Evolutionary conservation across 2,888 invertebrate species (phyloP), one percentile per base, ranked within the genome.

Genomic region (Sphaerophoria taeniata): DNA sequence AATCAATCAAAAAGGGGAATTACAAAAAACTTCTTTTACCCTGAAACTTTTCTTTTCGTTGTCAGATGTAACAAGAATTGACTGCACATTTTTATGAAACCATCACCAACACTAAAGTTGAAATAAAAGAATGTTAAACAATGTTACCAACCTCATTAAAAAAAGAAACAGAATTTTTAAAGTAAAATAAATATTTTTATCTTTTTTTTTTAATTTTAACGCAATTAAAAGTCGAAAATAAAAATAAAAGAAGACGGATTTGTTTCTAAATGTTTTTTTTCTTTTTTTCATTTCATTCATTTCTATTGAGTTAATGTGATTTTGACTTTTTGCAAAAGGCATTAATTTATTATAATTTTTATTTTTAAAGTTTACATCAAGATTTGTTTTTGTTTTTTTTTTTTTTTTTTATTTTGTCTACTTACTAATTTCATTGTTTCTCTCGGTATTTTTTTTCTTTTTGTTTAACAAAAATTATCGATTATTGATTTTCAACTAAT

Each of bases 281-380:
- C 58, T 73, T 67, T 14, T 24, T 61, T 55, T 39, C 75, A 70
- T 61, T 65, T 78, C 56, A 55, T 43, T 39, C 34, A 67, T 67
- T 74, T 49, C 51, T 39, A 47, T 73, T 77, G 43, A 45, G 9
- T 72, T 74, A 63, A 76, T 70, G 75, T 80, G 63, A 60, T 65
- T 87, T 84, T 63, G 47, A 60, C 79, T 81, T 86, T 51, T 60
- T 39, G 82, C 79, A 87, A 88, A 24, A 87, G 82, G 88, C 82
- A 86, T 88, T 84, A 61, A 24, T 87, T 81, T 87, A 85, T 80
- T 88, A 86, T 88, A 67, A 39, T 39, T 51, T 67, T n/a, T 63
- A 33, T 61, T 60, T 53, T 70, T 53, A 58, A 74, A 69, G 76
- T 73, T 47, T 80, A 85, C 75, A 76, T 67, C 70, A 60, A 72